These are phyloP conservation scores for Glaucidium brasilianum DNA, from an alignment of 2,113 vertebrate genomes.

Conservation along the genomic window DNA sequence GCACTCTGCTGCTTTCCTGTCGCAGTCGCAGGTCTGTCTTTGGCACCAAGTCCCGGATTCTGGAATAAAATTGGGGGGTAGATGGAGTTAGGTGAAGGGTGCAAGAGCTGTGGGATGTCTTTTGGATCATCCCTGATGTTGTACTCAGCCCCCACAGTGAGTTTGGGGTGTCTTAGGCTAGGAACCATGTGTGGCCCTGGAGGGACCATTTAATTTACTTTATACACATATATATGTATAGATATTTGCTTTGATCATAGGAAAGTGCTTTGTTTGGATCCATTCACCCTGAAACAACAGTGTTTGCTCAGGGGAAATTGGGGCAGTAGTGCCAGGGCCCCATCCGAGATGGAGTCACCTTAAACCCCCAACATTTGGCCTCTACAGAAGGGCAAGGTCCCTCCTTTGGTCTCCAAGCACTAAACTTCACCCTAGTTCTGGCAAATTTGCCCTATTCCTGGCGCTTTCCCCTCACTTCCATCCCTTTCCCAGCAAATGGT, in stretches of 20 bases:
- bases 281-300: rapidly evolving
- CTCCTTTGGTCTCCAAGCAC: not conserved
- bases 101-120: rapidly evolving
- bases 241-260: not conserved
- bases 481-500: not conserved
- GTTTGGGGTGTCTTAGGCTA: not conserved
- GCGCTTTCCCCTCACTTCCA: not conserved
- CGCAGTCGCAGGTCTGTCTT: not conserved
- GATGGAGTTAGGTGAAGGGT: not conserved
- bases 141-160: rapidly evolving
- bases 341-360: not conserved
- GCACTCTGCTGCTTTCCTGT: constrained; percentile 7
- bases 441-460: not conserved
- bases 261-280: not conserved
- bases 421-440: not conserved
- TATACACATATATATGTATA: rapidly evolving
- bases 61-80: not conserved
- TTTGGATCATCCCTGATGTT: rapidly evolving
- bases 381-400: not conserved
- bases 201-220: rapidly evolving
- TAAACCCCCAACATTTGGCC: not conserved
- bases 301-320: not conserved
- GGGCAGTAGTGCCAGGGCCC: not conserved
- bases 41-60: rapidly evolving
- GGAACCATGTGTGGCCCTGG: rapidly evolving